Evolutionary conservation across 2,888 invertebrate genomes (phyloP).

Genomic region (Sturmia bella): DNA sequence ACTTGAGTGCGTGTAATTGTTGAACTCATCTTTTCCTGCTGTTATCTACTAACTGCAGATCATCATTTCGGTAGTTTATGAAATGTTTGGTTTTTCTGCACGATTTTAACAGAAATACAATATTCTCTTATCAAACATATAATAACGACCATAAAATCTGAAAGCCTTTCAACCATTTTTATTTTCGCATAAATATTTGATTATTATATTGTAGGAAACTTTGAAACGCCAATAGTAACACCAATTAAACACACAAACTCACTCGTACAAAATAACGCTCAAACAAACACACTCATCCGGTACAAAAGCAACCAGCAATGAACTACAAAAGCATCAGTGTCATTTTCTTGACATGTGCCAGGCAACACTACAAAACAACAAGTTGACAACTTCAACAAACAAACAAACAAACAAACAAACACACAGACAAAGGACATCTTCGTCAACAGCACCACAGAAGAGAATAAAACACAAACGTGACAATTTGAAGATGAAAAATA

Average conservation of each 20-base stretch:
- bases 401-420: too few relatives aligned
- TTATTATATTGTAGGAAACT: conserved; percentile 21
- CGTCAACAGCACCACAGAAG: conserved; percentile 13
- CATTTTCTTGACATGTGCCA: conserved; percentile 3
- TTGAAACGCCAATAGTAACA: conserved; percentile 21
- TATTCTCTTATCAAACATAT: conserved; percentile 34
- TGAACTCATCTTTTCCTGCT: too few relatives aligned
- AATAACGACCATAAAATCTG: conserved; percentile 28
- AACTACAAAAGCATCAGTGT: conserved; percentile 4
- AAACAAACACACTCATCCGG: background rate
- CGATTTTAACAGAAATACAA: too few relatives aligned
- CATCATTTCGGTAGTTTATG: too few relatives aligned
- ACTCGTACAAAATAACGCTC: background rate
- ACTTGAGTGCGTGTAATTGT: too few relatives aligned
- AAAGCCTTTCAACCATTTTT: conserved; percentile 4
- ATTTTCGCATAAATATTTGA: conserved; percentile 24
- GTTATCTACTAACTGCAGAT: too few relatives aligned
- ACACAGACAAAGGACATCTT: too few relatives aligned
- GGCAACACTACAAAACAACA: conserved; percentile 27
- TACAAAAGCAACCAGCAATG: background rate
- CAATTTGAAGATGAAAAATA: conserved; percentile 59
- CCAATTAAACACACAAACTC: background rate
- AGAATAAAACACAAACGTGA: conserved; percentile 42
- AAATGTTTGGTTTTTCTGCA: too few relatives aligned
- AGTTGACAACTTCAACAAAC: conserved; percentile 46